Conservation (phyloP, 2,888 invertebrate species). For the Dryobota labecula region DNA sequence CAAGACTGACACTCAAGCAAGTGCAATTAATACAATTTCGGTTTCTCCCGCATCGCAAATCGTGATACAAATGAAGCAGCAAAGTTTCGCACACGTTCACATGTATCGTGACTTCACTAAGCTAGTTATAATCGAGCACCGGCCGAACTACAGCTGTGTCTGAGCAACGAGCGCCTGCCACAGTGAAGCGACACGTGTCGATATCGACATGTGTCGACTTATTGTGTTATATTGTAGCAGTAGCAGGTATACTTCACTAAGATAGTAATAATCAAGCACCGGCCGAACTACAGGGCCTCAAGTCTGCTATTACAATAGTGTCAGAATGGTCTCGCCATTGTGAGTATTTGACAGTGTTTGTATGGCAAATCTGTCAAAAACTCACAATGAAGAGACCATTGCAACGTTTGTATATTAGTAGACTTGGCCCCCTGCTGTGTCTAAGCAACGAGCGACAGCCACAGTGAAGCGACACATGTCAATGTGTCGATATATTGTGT, state of each 20-base stretch:
- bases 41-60: background rate
- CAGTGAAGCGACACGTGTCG: conserved; percentile 66
- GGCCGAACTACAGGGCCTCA: conserved; percentile 67
- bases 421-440: no score
- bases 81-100: conserved; percentile 45
- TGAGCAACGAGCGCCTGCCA: conserved; percentile 77
- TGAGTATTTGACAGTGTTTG: no score
- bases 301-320: no score
- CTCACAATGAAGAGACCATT: no score
- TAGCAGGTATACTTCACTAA: conserved; percentile 69
- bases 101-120: conserved; percentile 72
- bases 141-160: conserved; percentile 84
- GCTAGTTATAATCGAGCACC: conserved; percentile 85
- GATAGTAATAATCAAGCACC: conserved; percentile 84
- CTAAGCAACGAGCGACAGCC: no score
- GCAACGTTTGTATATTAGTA: no score
- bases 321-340: no score
- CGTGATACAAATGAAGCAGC: conserved; percentile 30
- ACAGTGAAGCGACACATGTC: no score
- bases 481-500: no score
- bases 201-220: conserved; percentile 34
- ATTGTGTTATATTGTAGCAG: conserved; percentile 7
- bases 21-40: conserved; percentile 10
- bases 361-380: no score
- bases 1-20: background rate